Percentiles rank a stretch among this genome's conserved stretches.
These are phyloP conservation scores for Philotrypesis tridentata DNA, from an alignment of 1,140 invertebrate genomes.

Conservation along the genomic window DNA sequence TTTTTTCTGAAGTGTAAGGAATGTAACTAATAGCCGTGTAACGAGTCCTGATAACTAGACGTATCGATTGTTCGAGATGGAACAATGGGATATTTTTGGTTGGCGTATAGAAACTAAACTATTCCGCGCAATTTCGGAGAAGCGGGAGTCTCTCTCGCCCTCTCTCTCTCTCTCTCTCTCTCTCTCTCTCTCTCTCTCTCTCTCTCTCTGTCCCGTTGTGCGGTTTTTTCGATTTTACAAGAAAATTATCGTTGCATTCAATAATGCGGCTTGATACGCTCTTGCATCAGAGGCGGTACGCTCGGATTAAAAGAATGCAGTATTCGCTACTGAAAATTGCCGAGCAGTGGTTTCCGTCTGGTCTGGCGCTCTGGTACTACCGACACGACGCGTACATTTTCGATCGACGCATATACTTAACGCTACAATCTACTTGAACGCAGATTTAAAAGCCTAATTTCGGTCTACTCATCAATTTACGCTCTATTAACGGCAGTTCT, in stretches of 20 bases:
- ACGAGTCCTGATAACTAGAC: no score
- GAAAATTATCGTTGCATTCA: no score
- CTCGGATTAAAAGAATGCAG: background rate
- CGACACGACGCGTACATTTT: no score
- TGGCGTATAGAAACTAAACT: background rate
- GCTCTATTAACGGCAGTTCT: background rate
- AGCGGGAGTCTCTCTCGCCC: background rate
- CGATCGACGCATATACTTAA: no score
- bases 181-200: no score
- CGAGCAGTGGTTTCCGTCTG: no score
- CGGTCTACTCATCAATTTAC: background rate
- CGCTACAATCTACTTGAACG: no score
- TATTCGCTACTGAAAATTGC: no score
- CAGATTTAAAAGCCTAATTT: no score
- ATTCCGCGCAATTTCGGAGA: background rate
- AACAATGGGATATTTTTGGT: background rate
- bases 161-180: no score
- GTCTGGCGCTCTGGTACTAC: no score
- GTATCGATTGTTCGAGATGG: background rate
- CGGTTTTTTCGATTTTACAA: background rate
- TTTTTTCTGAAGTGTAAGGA: background rate
- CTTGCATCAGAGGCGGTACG: background rate
- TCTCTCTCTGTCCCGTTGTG: no score
- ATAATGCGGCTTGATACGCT: background rate
- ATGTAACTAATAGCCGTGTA: background rate